A percentile compares a stretch with the other conserved stretches of the same genome.
phyloP scores from a whole-genome alignment of 2,888 invertebrate species.

The Drosophila antonietae region DNA sequence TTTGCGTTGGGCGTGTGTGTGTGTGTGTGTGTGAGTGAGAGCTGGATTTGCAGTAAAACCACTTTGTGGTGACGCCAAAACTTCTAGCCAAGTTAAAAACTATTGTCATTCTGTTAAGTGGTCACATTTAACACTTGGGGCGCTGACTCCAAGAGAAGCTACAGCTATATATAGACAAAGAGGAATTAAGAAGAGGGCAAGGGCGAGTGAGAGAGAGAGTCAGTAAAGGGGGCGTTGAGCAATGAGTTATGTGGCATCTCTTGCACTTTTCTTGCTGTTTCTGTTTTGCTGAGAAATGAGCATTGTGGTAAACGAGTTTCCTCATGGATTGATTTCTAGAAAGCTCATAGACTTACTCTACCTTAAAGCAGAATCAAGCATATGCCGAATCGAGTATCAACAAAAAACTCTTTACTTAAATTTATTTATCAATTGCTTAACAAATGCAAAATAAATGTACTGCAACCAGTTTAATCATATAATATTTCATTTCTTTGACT shows the following conservation, averaged over 20 bases:
- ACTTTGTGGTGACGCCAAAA: constrained; percentile 81
- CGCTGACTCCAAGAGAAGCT: constrained; percentile 48
- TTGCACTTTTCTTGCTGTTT: constrained; percentile 37
- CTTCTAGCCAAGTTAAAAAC: constrained; percentile 81
- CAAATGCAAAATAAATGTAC: background rate
- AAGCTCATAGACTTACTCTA: background rate
- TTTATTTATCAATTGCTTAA: background rate
- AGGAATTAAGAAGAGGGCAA: constrained; percentile 3
- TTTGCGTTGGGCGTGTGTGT: constrained; percentile 1
- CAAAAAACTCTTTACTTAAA: background rate
- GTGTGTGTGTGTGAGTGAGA: constrained; percentile 6
- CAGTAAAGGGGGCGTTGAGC: constrained; percentile 11
- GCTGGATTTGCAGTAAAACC: constrained; percentile 75
- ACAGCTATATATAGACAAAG: constrained; percentile 19
- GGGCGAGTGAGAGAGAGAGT: no score
- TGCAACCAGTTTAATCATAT: background rate
- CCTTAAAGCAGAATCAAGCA: constrained; percentile 16
- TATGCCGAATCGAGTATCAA: constrained; percentile 7
- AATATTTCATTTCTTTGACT: background rate
- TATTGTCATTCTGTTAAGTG: constrained; percentile 81
- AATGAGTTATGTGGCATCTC: constrained; percentile 55
- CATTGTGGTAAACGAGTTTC: constrained; percentile 12
- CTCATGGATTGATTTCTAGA: constrained; percentile 13
- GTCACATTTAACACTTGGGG: constrained; percentile 79
- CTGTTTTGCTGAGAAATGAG: constrained; percentile 49